Conservation (phyloP, 2,888 invertebrate genomes). For the Listrodromus nycthemerus region DNA sequence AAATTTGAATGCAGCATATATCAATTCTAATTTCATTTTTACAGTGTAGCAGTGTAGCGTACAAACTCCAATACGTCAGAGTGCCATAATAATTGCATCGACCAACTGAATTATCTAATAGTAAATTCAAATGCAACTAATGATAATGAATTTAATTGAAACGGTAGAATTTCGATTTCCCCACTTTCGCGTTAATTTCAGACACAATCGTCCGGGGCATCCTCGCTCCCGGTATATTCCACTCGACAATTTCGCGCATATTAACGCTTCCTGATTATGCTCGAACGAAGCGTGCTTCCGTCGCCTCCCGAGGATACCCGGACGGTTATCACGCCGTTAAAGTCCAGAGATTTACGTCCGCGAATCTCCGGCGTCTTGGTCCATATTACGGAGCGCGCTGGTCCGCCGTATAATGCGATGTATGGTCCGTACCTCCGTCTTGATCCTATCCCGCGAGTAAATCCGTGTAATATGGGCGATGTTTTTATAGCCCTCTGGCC, state of each 20-base stretch:
- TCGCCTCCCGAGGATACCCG: neutral
- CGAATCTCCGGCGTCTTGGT: neutral
- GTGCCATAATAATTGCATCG: no score
- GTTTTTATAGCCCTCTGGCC: conserved; percentile 2
- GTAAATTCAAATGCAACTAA: no score
- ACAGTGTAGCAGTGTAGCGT: no score
- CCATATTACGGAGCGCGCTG: neutral
- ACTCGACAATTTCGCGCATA: neutral
- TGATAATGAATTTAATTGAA: neutral
- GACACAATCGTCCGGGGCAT: neutral
- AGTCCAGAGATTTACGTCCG: neutral
- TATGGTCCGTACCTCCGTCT: neutral
- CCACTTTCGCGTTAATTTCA: neutral
- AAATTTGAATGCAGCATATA: no score
- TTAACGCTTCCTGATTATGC: neutral
- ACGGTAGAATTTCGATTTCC: neutral
- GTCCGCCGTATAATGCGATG: neutral
- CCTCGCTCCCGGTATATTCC: neutral
- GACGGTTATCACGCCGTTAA: conserved; percentile 7
- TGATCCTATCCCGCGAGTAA: conserved; percentile 5
- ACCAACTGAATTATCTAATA: no score
- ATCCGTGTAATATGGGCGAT: neutral
- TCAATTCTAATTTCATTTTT: no score
- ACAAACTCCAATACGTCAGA: no score
- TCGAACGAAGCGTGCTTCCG: neutral